Evolutionary conservation across 2,113 vertebrate genomes (phyloP).

Genomic region (Puma concolor): DNA sequence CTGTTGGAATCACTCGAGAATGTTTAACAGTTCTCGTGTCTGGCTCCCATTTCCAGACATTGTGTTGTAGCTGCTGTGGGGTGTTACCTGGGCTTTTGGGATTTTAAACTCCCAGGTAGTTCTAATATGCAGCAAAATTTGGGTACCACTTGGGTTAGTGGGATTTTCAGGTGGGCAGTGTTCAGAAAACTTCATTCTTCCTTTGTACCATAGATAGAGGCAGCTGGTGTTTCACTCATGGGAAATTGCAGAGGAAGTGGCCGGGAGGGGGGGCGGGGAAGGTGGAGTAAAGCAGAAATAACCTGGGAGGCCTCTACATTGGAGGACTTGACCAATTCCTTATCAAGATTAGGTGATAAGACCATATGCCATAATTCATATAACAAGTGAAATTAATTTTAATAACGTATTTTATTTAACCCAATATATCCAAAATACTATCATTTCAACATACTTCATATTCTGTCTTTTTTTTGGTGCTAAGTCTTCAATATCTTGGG

Average conservation of each 20-base stretch:
- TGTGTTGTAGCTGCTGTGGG: background rate
- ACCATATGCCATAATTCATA: background rate
- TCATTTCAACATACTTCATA: background rate
- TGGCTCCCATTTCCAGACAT: background rate
- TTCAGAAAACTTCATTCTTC: background rate
- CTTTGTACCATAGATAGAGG: background rate
- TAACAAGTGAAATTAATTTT: conserved; percentile 24
- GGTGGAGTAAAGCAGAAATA: background rate
- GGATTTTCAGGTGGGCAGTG: background rate
- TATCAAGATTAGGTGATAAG: background rate
- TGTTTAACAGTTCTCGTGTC: background rate
- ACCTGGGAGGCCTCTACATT: background rate
- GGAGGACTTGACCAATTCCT: background rate
- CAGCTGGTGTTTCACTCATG: background rate
- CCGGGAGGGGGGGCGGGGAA: too few relatives aligned
- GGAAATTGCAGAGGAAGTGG: background rate
- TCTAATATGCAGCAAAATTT: background rate
- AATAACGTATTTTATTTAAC: conserved; percentile 18
- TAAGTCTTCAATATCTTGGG: background rate
- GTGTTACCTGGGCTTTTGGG: background rate
- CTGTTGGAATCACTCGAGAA: background rate
- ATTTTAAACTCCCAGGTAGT: background rate
- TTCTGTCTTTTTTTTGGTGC: background rate
- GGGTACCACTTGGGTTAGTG: background rate
- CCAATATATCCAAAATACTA: background rate